A percentile compares a stretch with the other conserved stretches of the same genome.
These are phyloP conservation scores for Scolopax bukidnonensis DNA, from an alignment of 2,797 vertebrate genomes.

Conservation along the genomic window DNA sequence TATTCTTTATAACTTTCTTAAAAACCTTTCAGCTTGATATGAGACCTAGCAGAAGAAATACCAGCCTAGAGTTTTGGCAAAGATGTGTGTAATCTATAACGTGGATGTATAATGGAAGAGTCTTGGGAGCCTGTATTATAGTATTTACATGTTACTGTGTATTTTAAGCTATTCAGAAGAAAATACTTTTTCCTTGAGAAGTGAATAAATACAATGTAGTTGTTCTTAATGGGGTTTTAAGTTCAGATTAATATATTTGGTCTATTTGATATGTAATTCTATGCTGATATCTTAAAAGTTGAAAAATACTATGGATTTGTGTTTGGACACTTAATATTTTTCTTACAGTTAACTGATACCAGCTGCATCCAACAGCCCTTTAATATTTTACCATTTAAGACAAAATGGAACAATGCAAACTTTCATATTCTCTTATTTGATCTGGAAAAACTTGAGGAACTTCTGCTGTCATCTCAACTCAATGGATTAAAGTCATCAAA, in stretches of 20 bases:
- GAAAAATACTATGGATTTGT: background rate
- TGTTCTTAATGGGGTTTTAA: background rate
- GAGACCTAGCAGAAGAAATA: background rate
- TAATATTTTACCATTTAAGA: conserved; percentile 73
- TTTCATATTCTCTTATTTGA: conserved; percentile 81
- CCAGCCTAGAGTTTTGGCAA: background rate
- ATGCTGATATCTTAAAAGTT: background rate
- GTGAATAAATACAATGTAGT: background rate
- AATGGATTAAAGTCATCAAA: conserved; percentile 50
- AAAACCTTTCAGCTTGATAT: no score
- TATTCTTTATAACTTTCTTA: no score
- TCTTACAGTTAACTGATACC: conserved; percentile 48
- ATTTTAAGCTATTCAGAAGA: background rate
- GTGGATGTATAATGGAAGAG: background rate
- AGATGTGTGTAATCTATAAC: background rate
- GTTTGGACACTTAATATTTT: background rate
- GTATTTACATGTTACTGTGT: background rate
- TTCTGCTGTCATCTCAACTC: conserved; percentile 56
- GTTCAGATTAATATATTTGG: background rate
- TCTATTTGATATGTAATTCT: background rate
- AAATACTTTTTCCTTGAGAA: background rate
- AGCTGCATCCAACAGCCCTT: conserved; percentile 63
- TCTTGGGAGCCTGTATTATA: background rate
- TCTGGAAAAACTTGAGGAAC: conserved; percentile 75
- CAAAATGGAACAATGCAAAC: conserved; percentile 59